A percentile compares a stretch with the other conserved stretches of the same genome.
phyloP scores from a whole-genome alignment of 2,797 vertebrate genomes.

The Danio choprae region DNA sequence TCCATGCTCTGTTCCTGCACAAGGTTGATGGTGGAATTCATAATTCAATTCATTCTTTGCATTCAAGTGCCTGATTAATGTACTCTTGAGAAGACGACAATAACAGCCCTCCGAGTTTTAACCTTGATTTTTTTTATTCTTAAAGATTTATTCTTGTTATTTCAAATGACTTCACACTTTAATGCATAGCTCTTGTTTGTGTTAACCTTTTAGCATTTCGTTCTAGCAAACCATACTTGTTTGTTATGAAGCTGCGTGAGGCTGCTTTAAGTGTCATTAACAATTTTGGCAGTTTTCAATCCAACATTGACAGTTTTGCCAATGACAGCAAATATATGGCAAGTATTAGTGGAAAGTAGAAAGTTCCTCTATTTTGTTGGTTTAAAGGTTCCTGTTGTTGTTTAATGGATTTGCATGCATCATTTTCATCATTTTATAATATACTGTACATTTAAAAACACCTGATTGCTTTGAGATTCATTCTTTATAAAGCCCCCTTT shows the following conservation, averaged over 20 bases:
- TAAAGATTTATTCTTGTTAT: too few relatives aligned
- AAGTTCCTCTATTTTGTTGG: too few relatives aligned
- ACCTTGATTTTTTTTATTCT: conserved; percentile 27
- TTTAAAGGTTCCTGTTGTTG: too few relatives aligned
- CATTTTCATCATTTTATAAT: too few relatives aligned
- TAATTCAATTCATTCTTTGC: conserved; percentile 26
- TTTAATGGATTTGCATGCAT: too few relatives aligned
- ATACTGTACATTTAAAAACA: too few relatives aligned
- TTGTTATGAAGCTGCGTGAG: not conserved
- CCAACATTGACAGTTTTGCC: too few relatives aligned
- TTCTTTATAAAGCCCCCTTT: too few relatives aligned
- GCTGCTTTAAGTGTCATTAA: not conserved
- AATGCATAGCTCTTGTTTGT: not conserved
- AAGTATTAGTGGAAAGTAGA: too few relatives aligned
- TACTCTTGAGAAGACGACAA: not conserved
- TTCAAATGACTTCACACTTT: not conserved
- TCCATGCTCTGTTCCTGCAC: not conserved
- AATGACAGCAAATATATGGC: too few relatives aligned
- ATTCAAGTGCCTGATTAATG: conserved; percentile 17
- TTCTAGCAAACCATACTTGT: not conserved
- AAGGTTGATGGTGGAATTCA: conserved; percentile 8
- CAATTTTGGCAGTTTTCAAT: not conserved
- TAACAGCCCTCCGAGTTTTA: not conserved
- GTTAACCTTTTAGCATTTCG: conserved; percentile 5
- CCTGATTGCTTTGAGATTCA: too few relatives aligned